A percentile compares a stretch with the other conserved stretches of the same genome.
phyloP scores from a whole-genome alignment of 37 sponge, comb jelly and placozoan species.

The Agelas oroides region DNA sequence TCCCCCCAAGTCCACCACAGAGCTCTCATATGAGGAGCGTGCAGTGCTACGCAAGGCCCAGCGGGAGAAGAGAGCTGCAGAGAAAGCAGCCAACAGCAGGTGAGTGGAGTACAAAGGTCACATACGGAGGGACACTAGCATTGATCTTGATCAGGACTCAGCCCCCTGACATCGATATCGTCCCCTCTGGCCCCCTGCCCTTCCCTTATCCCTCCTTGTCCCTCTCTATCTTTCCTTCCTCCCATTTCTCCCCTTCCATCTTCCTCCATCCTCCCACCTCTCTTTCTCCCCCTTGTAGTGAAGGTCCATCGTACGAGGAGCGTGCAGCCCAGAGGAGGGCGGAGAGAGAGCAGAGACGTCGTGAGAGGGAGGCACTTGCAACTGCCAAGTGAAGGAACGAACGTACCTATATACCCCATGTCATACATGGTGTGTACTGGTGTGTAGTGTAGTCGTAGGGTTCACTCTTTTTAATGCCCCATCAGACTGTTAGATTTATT shows the following conservation, averaged over 20 bases:
- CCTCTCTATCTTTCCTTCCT: too few species aligned
- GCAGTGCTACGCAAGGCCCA: slow-evolving; percentile 56
- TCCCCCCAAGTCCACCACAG: background rate
- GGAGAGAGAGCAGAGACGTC: slow-evolving; percentile 66
- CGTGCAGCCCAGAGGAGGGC: slow-evolving; percentile 68
- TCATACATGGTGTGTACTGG: too few species aligned
- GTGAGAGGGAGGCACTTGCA: slow-evolving; percentile 68
- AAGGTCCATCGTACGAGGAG: slow-evolving; percentile 67
- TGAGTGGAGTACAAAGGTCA: background rate
- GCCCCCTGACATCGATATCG: too few species aligned
- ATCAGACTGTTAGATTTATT: too few species aligned
- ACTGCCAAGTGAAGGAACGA: background rate
- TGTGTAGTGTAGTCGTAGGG: too few species aligned
- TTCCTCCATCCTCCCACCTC: too few species aligned
- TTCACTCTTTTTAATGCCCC: too few species aligned
- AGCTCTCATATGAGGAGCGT: slow-evolving; percentile 64
- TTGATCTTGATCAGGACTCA: background rate
- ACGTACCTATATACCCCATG: too few species aligned
- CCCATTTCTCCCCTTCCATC: too few species aligned
- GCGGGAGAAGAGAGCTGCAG: slow-evolving; percentile 54
- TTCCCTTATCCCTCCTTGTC: too few species aligned
- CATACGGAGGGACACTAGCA: background rate
- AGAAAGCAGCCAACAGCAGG: slow-evolving; percentile 16
- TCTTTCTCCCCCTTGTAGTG: background rate
- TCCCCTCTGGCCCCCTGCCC: too few species aligned